Percentiles rank a stretch among this genome's conserved stretches.
phyloP scores from a whole-genome alignment of 2,797 vertebrate genomes.

The Epinephelus awoara region DNA sequence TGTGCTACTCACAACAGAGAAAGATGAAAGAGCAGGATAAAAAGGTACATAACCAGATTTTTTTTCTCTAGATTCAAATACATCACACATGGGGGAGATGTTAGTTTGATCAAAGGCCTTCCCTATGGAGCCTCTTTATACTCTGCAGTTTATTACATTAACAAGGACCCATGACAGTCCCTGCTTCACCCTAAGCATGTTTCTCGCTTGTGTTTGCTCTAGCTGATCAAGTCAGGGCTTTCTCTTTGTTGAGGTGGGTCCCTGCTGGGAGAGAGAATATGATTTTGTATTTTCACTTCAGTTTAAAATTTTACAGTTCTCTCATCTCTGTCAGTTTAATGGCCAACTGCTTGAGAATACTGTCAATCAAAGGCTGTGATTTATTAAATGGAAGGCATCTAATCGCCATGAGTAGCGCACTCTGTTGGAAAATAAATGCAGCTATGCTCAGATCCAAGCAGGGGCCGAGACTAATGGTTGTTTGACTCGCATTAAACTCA shows the following conservation, averaged over 20 bases:
- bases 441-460: slow-evolving; percentile 31
- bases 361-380: slow-evolving; percentile 25
- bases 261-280: slow-evolving; percentile 42
- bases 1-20: slow-evolving; percentile 36
- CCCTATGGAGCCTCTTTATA: slow-evolving; percentile 64
- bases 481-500: slow-evolving; percentile 50
- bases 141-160: slow-evolving; percentile 59
- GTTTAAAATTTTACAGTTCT: slow-evolving; percentile 25
- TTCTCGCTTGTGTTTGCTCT: slow-evolving; percentile 53
- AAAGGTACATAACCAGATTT: slow-evolving; percentile 19
- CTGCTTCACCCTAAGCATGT: slow-evolving; percentile 37
- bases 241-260: slow-evolving; percentile 30
- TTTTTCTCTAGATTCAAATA: slow-evolving; percentile 44
- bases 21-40: slow-evolving; percentile 33
- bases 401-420: slow-evolving; percentile 15
- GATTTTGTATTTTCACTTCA: slow-evolving; percentile 17
- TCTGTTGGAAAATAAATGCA: slow-evolving; percentile 44
- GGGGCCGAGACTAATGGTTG: slow-evolving; percentile 43
- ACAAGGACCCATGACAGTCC: slow-evolving; percentile 51
- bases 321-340: slow-evolving; percentile 28
- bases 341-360: slow-evolving; percentile 16
- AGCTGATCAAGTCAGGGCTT: slow-evolving; percentile 40
- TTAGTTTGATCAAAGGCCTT: slow-evolving; percentile 56
- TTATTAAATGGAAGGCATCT: slow-evolving; percentile 16
- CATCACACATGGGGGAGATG: slow-evolving; percentile 31